Evolutionary conservation across 1,140 invertebrate species (phyloP).

Genomic region (Drosophila kohkoa): DNA sequence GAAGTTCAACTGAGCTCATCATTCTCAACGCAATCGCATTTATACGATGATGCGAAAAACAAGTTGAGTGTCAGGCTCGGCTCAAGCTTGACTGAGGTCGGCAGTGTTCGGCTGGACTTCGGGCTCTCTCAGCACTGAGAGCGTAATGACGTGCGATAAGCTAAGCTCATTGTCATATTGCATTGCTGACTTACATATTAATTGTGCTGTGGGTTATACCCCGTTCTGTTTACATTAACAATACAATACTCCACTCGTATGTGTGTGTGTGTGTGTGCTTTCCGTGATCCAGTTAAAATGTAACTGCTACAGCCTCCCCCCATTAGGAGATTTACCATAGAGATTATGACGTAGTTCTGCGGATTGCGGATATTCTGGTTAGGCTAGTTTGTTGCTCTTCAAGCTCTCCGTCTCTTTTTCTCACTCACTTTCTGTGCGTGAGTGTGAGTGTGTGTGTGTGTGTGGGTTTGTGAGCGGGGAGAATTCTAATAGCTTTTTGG

Average conservation of each 20-base stretch:
- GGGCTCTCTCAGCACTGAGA: constrained; percentile 3
- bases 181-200: constrained; percentile 29
- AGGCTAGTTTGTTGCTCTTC: constrained; percentile 1
- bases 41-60: constrained; percentile 58
- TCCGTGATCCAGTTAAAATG: constrained; percentile 38
- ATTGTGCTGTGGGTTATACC: constrained; percentile 22
- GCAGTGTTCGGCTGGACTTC: neutral
- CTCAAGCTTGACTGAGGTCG: neutral
- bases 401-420: constrained; percentile 12
- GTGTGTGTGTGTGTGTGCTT: neutral
- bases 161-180: constrained; percentile 5
- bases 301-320: neutral
- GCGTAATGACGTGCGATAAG: constrained; percentile 8
- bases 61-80: constrained; percentile 48
- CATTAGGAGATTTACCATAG: neutral
- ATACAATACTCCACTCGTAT: constrained; percentile 5
- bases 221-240: constrained; percentile 49
- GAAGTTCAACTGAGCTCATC: constrained; percentile 50
- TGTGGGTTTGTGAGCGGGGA: neutral
- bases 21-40: constrained; percentile 42
- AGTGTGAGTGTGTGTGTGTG: no score
- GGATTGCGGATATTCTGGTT: constrained; percentile 20
- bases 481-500: constrained; percentile 7
- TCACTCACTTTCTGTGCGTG: neutral
- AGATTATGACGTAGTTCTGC: neutral